Conservation (phyloP, 1,140 invertebrate species). For the Lutraria rhynchaena region DNA sequence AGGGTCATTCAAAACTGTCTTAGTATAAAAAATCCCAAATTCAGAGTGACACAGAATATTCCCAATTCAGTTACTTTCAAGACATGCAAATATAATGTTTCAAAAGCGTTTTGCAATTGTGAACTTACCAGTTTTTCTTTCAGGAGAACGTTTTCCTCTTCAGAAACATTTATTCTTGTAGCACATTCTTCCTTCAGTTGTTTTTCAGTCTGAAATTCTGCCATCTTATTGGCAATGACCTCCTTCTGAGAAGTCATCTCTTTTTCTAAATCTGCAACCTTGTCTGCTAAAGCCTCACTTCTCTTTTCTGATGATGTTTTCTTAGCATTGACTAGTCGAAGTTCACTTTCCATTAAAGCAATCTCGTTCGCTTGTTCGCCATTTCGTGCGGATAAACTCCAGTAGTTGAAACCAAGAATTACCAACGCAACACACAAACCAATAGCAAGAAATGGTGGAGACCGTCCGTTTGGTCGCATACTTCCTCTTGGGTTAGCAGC, state of each 20-base stretch:
- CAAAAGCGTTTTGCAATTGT: too few relatives aligned
- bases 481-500: conserved; percentile 65
- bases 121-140: too few relatives aligned
- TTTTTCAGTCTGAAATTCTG: conserved; percentile 24
- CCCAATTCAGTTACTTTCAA: too few relatives aligned
- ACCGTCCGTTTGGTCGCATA: conserved; percentile 64
- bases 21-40: too few relatives aligned
- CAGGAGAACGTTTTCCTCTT: too few relatives aligned
- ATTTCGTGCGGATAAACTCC: conserved; percentile 63
- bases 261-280: conserved; percentile 54
- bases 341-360: conserved; percentile 48
- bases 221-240: conserved; percentile 17
- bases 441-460: conserved; percentile 67
- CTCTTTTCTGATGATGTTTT: conserved; percentile 63
- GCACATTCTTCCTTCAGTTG: conserved; percentile 6
- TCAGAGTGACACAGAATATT: too few relatives aligned
- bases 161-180: conserved; percentile 1
- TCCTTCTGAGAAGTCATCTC: conserved; percentile 47
- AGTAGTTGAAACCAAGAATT: conserved; percentile 70
- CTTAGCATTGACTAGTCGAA: conserved; percentile 60
- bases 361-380: conserved; percentile 57
- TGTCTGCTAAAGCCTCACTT: conserved; percentile 43
- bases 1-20: too few relatives aligned
- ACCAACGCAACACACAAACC: conserved; percentile 64
- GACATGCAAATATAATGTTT: too few relatives aligned